Percentiles rank a stretch among this genome's conserved stretches.
Conservation (phyloP, 2,113 vertebrate genomes). For the Pygathrix nemaeus region DNA sequence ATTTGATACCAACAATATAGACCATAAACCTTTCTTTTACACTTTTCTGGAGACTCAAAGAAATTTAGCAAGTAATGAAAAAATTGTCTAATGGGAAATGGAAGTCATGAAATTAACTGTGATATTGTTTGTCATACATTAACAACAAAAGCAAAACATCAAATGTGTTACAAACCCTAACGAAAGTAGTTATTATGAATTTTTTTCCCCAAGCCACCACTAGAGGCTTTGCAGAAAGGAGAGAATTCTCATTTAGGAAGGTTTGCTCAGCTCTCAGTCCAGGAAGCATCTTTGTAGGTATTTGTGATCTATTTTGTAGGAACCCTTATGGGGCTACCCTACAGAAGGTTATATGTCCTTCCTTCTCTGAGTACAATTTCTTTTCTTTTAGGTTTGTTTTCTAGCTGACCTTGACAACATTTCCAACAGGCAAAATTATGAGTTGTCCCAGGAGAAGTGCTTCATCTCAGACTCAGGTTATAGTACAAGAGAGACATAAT, state of each 20-base stretch:
- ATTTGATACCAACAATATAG: constrained; percentile 46
- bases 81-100: constrained; percentile 58
- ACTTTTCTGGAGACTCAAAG: constrained; percentile 51
- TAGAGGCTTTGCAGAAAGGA: neutral
- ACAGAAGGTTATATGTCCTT: neutral
- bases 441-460: neutral
- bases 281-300: neutral
- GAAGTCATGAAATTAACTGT: constrained; percentile 59
- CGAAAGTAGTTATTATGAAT: constrained; percentile 24
- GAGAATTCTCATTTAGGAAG: neutral
- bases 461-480: neutral
- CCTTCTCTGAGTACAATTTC: neutral
- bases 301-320: neutral
- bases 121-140: neutral
- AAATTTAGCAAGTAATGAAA: constrained; percentile 64
- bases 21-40: constrained; percentile 53
- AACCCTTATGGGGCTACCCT: neutral
- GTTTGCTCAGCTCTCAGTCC: neutral
- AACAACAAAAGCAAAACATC: constrained; percentile 1
- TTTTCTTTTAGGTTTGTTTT: neutral
- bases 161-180: neutral
- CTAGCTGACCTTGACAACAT: neutral
- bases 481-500: neutral
- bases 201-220: neutral
- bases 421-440: neutral